Base-by-base conservation (phyloP, 2,113 vertebrate genomes). In the Mobula birostris region DNA sequence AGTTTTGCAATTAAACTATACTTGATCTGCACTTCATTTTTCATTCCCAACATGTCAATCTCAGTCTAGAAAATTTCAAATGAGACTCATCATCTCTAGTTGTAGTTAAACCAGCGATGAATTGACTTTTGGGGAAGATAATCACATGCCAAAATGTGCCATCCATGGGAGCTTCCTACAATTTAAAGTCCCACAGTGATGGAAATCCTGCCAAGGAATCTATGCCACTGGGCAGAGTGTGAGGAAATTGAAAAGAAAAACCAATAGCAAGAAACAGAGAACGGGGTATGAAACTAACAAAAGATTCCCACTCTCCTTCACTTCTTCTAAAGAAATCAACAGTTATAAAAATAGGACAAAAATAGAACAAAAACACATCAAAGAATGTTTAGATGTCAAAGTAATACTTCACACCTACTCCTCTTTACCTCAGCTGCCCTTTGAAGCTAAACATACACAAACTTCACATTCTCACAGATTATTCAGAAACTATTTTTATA, bases 281-380 rank as follows among this genome's bases (percentile, higher is more conserved):
- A 12, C 66, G 15, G 61, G 29, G 14, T 32, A 29, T 32, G 63
- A 90, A 90, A 66, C 83, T 63, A 68, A 58, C 58, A 32, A 29
- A 68, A n/a, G 63, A 66, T 68, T 90, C 15, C 66, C 61, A 66
- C 32, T 66, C n/a, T 90, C 32, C 6, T 66, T 66, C 85, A 90
- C 29, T 68, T 66, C n/a, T n/a, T 90, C 61, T 68, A 61, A 90
- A 90, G 14, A 90, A 66, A 68, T 90, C 85, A 68, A 90, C 29
- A 68, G 85, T 68, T 90, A 17, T 61, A 90, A 66, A 90, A 90
- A 90, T 68, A 90, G 61, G 66, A 68, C 85, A 68, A 90, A 90
- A 68, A 90, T 68, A 90, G 61, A 90, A 68, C 85, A 68, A 90
- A 90, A 68, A 90, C 63, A 63, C 85, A 32, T 90, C 85, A 90